A percentile compares a stretch with the other conserved stretches of the same genome.
These are phyloP conservation scores for Triplophysa yarkandensis DNA, from an alignment of 2,797 vertebrate species.

Conservation along the genomic window DNA sequence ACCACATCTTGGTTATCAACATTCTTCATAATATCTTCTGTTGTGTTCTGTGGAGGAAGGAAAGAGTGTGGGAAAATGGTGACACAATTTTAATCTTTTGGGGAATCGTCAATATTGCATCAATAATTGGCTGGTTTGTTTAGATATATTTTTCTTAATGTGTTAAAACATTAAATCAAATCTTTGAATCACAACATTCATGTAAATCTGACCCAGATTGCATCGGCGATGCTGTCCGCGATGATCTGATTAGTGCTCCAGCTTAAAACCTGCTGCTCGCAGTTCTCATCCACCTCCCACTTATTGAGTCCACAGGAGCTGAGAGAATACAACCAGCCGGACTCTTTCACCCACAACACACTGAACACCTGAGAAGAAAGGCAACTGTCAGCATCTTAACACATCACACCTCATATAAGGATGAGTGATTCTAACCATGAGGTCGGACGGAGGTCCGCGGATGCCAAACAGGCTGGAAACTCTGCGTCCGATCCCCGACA, in stretches of 20 bases:
- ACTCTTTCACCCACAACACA: slow-evolving; percentile 81
- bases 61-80: no score
- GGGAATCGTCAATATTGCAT: no score
- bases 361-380: slow-evolving; percentile 79
- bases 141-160: no score
- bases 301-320: slow-evolving; percentile 84
- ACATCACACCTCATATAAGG: not conserved
- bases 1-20: no score
- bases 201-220: slow-evolving; percentile 87
- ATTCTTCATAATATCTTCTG: no score
- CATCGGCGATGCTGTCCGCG: slow-evolving; percentile 84
- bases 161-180: no score
- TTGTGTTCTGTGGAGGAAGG: no score
- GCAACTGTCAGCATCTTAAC: not conserved
- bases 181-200: no score
- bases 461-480: slow-evolving; percentile 95
- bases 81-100: no score
- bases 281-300: slow-evolving; percentile 86
- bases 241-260: slow-evolving; percentile 84
- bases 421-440: slow-evolving; percentile 74
- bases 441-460: slow-evolving; percentile 81
- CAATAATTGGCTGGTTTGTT: no score
- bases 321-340: slow-evolving; percentile 83
- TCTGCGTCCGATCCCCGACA: slow-evolving; percentile 90
- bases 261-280: slow-evolving; percentile 83